These are phyloP conservation scores for Lemur catta DNA, from an alignment of 2,797 vertebrate genomes.

Conservation along the genomic window DNA sequence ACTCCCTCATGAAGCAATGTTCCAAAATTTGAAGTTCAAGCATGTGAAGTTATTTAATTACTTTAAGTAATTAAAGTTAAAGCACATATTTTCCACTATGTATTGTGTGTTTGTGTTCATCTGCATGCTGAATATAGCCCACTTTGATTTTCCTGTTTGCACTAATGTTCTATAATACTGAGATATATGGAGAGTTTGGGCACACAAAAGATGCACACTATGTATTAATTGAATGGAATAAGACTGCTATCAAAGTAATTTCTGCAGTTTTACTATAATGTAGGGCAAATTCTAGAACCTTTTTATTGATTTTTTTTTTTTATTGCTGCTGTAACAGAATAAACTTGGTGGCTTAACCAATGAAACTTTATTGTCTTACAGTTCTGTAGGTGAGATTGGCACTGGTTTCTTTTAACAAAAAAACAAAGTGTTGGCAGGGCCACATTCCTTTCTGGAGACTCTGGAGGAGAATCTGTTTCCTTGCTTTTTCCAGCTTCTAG, in stretches of 20 bases:
- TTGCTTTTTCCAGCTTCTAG: background rate
- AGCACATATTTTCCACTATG: background rate
- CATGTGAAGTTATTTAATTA: background rate
- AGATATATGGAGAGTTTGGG: background rate
- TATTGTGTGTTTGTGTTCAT: background rate
- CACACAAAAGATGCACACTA: background rate
- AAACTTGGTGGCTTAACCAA: background rate
- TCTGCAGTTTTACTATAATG: background rate
- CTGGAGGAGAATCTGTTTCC: background rate
- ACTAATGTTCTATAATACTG: background rate
- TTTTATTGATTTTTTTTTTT: background rate
- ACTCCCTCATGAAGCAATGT: slow-evolving; percentile 32
- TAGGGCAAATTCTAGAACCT: background rate
- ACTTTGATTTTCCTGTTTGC: background rate
- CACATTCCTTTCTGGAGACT: background rate
- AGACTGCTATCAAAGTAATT: background rate
- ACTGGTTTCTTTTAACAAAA: background rate
- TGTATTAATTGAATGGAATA: background rate
- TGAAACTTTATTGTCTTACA: background rate
- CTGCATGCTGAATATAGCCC: background rate
- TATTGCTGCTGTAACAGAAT: background rate
- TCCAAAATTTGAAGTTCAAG: slow-evolving; percentile 35
- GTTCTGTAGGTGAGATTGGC: background rate
- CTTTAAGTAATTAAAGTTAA: slow-evolving; percentile 16
- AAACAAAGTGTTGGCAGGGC: background rate